These are phyloP conservation scores for Dinomys branickii DNA, from an alignment of 2,113 vertebrate genomes.

Conservation along the genomic window DNA sequence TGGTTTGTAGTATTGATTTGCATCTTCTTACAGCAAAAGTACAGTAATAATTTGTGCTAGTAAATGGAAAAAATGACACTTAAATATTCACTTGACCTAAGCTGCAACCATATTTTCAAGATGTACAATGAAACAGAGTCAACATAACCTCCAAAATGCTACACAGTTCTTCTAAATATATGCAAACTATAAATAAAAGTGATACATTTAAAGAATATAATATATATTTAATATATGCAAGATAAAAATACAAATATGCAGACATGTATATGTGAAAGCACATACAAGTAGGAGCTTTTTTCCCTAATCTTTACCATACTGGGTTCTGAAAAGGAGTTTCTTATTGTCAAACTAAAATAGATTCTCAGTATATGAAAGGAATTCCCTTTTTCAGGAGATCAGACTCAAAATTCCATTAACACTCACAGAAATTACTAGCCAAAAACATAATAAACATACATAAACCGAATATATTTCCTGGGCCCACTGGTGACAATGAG, in stretches of 20 bases:
- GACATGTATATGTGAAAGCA: conserved; percentile 3
- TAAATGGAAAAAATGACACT: conserved; percentile 35
- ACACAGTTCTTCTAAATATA: conserved; percentile 23
- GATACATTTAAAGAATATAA: background rate
- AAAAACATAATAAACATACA: background rate
- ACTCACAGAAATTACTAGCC: background rate
- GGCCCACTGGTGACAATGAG: background rate
- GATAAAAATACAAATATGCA: background rate
- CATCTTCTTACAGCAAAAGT: background rate
- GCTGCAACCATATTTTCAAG: conserved; percentile 7
- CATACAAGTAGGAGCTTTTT: background rate
- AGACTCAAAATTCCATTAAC: background rate
- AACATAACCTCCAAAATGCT: background rate
- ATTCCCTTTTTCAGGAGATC: conserved; percentile 21
- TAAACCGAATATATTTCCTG: background rate
- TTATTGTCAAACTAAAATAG: conserved; percentile 5
- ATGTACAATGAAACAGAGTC: background rate
- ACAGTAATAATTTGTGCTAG: background rate
- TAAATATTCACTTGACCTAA: conserved; percentile 16
- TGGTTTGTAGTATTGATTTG: background rate
- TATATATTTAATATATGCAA: background rate
- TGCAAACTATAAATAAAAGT: background rate
- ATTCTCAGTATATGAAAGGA: conserved; percentile 17
- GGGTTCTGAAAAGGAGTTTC: background rate
- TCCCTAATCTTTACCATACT: background rate